Conservation (phyloP, 37 sponge, comb jelly and placozoan genomes). For the Spongilla lacustris region DNA sequence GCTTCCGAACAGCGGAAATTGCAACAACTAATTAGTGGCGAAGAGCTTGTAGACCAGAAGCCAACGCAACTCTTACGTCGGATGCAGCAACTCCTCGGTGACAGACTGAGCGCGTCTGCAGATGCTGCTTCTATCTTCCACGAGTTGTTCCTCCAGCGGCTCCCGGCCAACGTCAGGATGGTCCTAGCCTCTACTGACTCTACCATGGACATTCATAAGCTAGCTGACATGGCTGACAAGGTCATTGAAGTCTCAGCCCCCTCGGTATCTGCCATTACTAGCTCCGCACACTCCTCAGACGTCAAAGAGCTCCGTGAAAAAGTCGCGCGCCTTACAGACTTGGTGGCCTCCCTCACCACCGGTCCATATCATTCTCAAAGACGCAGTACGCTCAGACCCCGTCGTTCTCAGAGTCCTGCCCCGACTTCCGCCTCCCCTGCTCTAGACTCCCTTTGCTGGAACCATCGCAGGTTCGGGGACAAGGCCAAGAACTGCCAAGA, state of each 20-base stretch:
- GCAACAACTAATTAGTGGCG: slow-evolving; percentile 17
- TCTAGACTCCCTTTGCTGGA: slow-evolving; percentile 28
- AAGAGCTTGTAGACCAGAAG: slow-evolving; percentile 59
- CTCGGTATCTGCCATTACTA: slow-evolving; percentile 21
- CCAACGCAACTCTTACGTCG: slow-evolving; percentile 58
- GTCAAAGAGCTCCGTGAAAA: slow-evolving; percentile 4
- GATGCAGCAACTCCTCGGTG: slow-evolving; percentile 72
- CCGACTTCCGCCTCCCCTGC: not conserved
- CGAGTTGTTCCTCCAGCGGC: slow-evolving; percentile 63
- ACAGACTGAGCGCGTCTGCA: slow-evolving; percentile 1
- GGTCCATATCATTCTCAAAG: not conserved
- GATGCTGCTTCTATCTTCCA: slow-evolving; percentile 22
- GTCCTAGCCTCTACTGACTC: slow-evolving; percentile 49
- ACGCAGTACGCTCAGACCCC: not conserved
- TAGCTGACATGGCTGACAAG: slow-evolving; percentile 68
- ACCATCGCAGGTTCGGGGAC: slow-evolving; percentile 30
- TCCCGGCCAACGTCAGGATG: slow-evolving; percentile 69
- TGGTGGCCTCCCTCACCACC: not conserved
- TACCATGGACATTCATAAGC: slow-evolving; percentile 12
- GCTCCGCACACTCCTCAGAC: not conserved
- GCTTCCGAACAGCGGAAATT: slow-evolving; percentile 29
- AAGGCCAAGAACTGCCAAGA: slow-evolving; percentile 33
- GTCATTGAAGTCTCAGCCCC: slow-evolving; percentile 58
- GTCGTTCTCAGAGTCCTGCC: not conserved
- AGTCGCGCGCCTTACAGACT: slow-evolving; percentile 1